These are phyloP conservation scores for Melopsittacus undulatus DNA, from an alignment of 2,797 vertebrate genomes.

Conservation along the genomic window DNA sequence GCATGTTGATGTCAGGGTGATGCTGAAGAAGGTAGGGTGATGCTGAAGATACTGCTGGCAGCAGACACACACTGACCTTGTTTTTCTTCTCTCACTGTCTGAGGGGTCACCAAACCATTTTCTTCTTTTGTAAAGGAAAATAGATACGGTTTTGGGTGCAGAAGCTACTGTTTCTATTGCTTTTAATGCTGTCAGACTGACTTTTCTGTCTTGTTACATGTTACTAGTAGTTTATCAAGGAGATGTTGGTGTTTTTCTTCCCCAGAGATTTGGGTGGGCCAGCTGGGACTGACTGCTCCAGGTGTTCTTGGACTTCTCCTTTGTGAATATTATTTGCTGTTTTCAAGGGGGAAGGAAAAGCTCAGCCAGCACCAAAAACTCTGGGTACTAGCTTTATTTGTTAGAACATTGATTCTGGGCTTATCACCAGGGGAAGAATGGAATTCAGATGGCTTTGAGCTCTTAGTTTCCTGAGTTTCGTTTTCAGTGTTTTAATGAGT, in stretches of 20 bases:
- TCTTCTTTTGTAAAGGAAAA: neutral
- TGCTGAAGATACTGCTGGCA: neutral
- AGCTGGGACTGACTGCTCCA: neutral
- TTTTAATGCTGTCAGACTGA: neutral
- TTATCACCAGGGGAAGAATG: neutral
- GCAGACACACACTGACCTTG: neutral
- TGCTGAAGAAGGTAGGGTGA: neutral
- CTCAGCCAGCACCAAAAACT: neutral
- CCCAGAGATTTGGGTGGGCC: too few species aligned
- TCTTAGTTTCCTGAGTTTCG: neutral
- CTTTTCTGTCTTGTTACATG: neutral
- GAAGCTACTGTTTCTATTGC: neutral
- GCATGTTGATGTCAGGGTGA: neutral
- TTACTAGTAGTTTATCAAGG: neutral
- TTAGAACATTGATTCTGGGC: neutral
- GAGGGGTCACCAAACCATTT: neutral
- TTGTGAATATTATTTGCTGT: neutral
- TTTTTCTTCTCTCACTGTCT: neutral
- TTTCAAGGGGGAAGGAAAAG: neutral
- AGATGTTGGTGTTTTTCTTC: neutral
- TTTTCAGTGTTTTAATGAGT: neutral
- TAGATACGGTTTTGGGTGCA: neutral
- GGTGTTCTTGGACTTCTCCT: neutral
- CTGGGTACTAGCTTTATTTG: neutral
- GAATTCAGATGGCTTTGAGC: neutral